phyloP scores from a whole-genome alignment of 2,113 vertebrate genomes.

The Rana temporaria region DNA sequence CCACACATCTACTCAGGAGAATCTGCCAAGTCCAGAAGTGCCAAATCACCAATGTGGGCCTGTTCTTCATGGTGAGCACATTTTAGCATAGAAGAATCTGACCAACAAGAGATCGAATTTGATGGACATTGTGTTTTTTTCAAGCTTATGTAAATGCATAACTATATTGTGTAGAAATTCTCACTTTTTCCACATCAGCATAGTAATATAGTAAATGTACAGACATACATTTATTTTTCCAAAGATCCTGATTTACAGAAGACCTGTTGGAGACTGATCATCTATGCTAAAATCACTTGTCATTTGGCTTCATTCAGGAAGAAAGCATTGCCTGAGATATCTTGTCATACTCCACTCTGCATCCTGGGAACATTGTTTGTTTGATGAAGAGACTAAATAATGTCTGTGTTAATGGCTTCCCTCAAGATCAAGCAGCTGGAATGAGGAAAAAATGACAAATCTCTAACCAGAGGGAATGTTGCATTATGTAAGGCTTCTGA shows the following conservation, averaged over 20 bases:
- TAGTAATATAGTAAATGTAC: too few relatives aligned
- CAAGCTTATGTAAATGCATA: too few relatives aligned
- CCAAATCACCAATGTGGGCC: too few relatives aligned
- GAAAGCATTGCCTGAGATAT: slow-evolving; percentile 22
- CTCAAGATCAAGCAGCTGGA: slow-evolving; percentile 48
- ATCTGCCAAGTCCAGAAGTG: too few relatives aligned
- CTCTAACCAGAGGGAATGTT: slow-evolving; percentile 43
- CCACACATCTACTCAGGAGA: too few relatives aligned
- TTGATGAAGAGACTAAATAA: slow-evolving; percentile 45
- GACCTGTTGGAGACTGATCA: slow-evolving; percentile 14
- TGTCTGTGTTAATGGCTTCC: slow-evolving; percentile 45
- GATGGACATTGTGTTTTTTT: too few relatives aligned
- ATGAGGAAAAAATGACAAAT: slow-evolving; percentile 28
- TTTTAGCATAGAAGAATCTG: too few relatives aligned
- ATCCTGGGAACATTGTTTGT: slow-evolving; percentile 51
- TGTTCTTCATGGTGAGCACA: too few relatives aligned
- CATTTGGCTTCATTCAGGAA: slow-evolving; percentile 38
- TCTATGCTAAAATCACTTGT: slow-evolving; percentile 41
- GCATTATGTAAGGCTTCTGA: slow-evolving; percentile 28
- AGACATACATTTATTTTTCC: too few relatives aligned
- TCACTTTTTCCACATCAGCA: too few relatives aligned
- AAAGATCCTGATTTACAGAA: neutral
- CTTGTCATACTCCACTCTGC: slow-evolving; percentile 41
- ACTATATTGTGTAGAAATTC: too few relatives aligned
- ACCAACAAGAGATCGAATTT: too few relatives aligned